A percentile compares a stretch with the other conserved stretches of the same genome.
Conservation (phyloP, 2,888 invertebrate genomes). For the Drosophila siamana region DNA sequence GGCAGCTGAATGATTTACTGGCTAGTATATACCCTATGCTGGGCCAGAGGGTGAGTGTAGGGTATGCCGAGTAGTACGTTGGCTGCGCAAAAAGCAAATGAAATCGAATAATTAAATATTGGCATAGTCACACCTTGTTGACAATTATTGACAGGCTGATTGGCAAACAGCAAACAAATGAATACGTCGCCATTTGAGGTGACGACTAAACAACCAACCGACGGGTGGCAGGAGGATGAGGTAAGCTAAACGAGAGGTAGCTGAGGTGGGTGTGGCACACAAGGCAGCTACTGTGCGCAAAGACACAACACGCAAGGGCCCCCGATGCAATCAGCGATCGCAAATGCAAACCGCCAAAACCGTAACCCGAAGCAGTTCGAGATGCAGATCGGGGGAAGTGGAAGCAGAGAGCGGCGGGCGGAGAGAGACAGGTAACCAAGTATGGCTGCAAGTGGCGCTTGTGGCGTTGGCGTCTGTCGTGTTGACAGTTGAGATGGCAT, state of each 20-base stretch:
- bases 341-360: constrained; percentile 1
- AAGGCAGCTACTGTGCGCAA: constrained; percentile 3
- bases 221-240: neutral
- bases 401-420: too few relatives aligned
- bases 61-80: constrained; percentile 22
- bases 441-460: constrained; percentile 58
- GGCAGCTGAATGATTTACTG: too few relatives aligned
- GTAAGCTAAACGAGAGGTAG: neutral
- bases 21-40: neutral
- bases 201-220: neutral
- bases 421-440: constrained; percentile 32
- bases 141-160: constrained; percentile 81
- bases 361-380: neutral
- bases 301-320: constrained; percentile 4
- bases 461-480: constrained; percentile 67
- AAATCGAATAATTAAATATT: constrained; percentile 80
- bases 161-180: constrained; percentile 80
- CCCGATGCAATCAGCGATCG: neutral
- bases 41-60: neutral
- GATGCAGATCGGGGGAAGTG: neutral
- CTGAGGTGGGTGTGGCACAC: constrained; percentile 2
- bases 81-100: constrained; percentile 62
- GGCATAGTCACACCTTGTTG: constrained; percentile 81
- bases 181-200: constrained; percentile 68
- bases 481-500: constrained; percentile 57